Evolutionary conservation across 2,113 vertebrate species (phyloP).

Genomic region (Hypocryptadius cinnamomeus): DNA sequence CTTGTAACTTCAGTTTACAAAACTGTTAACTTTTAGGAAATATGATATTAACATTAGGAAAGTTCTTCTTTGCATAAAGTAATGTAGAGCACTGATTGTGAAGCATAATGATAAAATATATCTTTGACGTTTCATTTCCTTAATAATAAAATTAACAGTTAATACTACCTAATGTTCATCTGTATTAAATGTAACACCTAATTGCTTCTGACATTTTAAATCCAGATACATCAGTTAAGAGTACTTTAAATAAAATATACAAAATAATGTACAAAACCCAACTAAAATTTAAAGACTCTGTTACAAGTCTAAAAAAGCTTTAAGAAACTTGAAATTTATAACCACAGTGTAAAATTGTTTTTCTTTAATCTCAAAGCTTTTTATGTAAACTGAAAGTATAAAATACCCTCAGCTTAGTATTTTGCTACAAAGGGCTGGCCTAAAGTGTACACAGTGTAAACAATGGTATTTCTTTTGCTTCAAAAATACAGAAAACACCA

Average conservation of each 20-base stretch:
- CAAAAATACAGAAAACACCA: slow-evolving; percentile 74
- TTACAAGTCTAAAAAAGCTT: slow-evolving; percentile 81
- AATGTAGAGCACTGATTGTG: slow-evolving; percentile 77
- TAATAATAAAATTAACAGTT: slow-evolving; percentile 75
- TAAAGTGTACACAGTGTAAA: slow-evolving; percentile 79
- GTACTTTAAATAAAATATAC: slow-evolving; percentile 82
- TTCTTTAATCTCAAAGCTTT: slow-evolving; percentile 78
- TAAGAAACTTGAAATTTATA: slow-evolving; percentile 80
- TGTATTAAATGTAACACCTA: slow-evolving; percentile 75
- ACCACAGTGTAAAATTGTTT: slow-evolving; percentile 80
- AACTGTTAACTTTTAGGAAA: slow-evolving; percentile 66
- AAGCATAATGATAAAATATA: slow-evolving; percentile 77
- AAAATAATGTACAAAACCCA: slow-evolving; percentile 78
- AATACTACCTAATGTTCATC: slow-evolving; percentile 70
- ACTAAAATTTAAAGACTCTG: slow-evolving; percentile 80
- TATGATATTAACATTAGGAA: slow-evolving; percentile 72
- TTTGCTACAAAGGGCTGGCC: slow-evolving; percentile 78
- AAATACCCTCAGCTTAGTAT: slow-evolving; percentile 76
- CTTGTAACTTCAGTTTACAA: slow-evolving; percentile 60
- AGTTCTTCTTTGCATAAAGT: slow-evolving; percentile 72
- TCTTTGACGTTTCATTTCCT: slow-evolving; percentile 69
- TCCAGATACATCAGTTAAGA: slow-evolving; percentile 71
- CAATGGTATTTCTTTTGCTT: slow-evolving; percentile 73
- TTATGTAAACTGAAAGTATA: slow-evolving; percentile 74
- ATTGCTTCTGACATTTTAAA: slow-evolving; percentile 70